phyloP scores from a whole-genome alignment of 2,888 invertebrate species.

The Hyppa rectilinea region DNA sequence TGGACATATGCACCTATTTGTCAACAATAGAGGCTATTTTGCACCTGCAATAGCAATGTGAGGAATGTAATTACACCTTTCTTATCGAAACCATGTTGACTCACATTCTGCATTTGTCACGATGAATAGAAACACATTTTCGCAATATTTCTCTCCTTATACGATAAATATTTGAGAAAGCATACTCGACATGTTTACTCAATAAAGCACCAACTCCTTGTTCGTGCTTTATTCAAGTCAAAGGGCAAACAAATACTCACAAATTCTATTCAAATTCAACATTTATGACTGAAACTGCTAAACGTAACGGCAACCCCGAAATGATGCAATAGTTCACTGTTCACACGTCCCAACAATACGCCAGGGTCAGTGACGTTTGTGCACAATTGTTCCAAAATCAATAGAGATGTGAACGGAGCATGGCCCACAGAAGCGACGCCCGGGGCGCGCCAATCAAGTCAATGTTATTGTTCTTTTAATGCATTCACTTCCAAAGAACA shows the following conservation, averaged over 20 bases:
- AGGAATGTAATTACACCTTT: constrained; percentile 20
- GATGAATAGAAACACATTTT: constrained; percentile 15
- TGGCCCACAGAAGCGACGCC: constrained; percentile 68
- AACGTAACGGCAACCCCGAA: constrained; percentile 55
- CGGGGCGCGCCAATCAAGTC: constrained; percentile 61
- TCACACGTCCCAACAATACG: constrained; percentile 67
- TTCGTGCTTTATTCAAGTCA: too few relatives aligned
- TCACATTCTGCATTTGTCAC: constrained; percentile 27
- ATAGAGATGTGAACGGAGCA: constrained; percentile 69
- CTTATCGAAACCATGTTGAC: constrained; percentile 16
- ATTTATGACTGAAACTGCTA: constrained; percentile 31
- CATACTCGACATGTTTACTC: constrained; percentile 4
- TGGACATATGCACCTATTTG: not conserved
- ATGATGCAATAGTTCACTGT: constrained; percentile 65
- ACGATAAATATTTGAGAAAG: constrained; percentile 1
- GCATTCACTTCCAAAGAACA: constrained; percentile 61
- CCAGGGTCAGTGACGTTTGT: constrained; percentile 72
- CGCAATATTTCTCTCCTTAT: not conserved
- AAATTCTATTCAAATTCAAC: constrained; percentile 36
- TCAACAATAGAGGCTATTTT: constrained; percentile 9
- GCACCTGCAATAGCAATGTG: not conserved
- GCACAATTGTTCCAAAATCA: constrained; percentile 75
- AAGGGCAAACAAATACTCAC: not conserved
- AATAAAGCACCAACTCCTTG: constrained; percentile 4
- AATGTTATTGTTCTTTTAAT: constrained; percentile 73